These are phyloP conservation scores for Plagodis dolabraria DNA, from an alignment of 2,888 invertebrate species.

Conservation along the genomic window DNA sequence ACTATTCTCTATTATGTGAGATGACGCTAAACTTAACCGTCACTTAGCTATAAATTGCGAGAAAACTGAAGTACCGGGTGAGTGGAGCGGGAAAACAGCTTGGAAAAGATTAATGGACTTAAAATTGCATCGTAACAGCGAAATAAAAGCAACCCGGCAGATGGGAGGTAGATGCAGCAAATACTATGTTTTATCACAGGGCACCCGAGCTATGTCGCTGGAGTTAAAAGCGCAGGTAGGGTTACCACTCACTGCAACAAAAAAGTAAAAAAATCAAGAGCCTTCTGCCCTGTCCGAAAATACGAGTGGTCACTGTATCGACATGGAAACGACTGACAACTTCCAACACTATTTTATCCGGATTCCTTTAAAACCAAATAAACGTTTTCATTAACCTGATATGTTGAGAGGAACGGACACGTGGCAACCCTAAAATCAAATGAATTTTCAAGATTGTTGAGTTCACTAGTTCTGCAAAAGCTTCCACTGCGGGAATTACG, in stretches of 20 bases:
- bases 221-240: constrained; percentile 53
- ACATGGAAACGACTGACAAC: neutral
- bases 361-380: neutral
- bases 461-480: constrained; percentile 10
- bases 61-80: constrained; percentile 42
- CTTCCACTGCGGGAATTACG: constrained; percentile 21
- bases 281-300: neutral
- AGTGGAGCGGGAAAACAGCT: constrained; percentile 65
- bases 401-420: neutral
- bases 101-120: constrained; percentile 78
- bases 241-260: neutral
- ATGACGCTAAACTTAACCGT: constrained; percentile 9
- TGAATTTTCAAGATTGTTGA: constrained; percentile 43
- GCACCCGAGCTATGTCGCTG: constrained; percentile 47
- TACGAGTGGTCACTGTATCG: neutral
- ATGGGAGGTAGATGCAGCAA: constrained; percentile 58
- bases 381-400: too few species aligned
- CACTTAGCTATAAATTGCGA: constrained; percentile 37
- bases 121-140: constrained; percentile 79
- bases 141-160: constrained; percentile 72
- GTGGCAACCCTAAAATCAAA: constrained; percentile 11
- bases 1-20: neutral
- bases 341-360: neutral
- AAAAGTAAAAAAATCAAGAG: neutral
- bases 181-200: constrained; percentile 65